Percentiles rank a stretch among this genome's conserved stretches.
These are phyloP conservation scores for Karalla daura DNA, from an alignment of 2,797 vertebrate genomes.

Conservation along the genomic window DNA sequence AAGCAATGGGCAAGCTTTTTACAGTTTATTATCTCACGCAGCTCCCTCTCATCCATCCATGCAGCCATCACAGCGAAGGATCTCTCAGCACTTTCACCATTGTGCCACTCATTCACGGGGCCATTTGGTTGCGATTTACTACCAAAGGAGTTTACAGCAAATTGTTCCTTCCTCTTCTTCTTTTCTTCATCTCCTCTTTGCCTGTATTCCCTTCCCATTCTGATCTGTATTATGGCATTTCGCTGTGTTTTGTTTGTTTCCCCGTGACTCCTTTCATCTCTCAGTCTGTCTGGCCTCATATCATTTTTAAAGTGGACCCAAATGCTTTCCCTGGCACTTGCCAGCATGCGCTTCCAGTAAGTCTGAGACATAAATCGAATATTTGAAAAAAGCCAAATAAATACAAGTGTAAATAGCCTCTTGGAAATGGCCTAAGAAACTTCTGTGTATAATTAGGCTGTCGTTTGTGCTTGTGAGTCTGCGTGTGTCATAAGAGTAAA, in stretches of 20 bases:
- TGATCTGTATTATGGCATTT: constrained; percentile 83
- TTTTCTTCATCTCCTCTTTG: constrained; percentile 60
- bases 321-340: constrained; percentile 82
- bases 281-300: constrained; percentile 84
- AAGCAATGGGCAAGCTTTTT: constrained; percentile 63
- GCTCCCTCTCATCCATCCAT: constrained; percentile 69
- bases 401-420: constrained; percentile 83
- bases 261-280: constrained; percentile 83
- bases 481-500: constrained; percentile 1
- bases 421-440: constrained; percentile 76
- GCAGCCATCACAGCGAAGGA: constrained; percentile 67
- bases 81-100: constrained; percentile 78
- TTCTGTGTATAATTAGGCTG: constrained; percentile 80
- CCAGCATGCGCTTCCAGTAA: constrained; percentile 83
- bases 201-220: constrained; percentile 62
- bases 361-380: constrained; percentile 83
- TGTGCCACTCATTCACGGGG: constrained; percentile 58
- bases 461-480: constrained; percentile 50
- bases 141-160: constrained; percentile 80
- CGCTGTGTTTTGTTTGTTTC: constrained; percentile 86
- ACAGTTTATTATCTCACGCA: constrained; percentile 74
- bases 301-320: constrained; percentile 87
- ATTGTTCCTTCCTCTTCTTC: constrained; percentile 74
- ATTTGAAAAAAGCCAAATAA: constrained; percentile 84
- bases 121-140: constrained; percentile 85